Percentiles rank a stretch among this genome's conserved stretches.
Evolutionary conservation across 2,888 invertebrate species (phyloP).

Genomic region (Cinara cedri): DNA sequence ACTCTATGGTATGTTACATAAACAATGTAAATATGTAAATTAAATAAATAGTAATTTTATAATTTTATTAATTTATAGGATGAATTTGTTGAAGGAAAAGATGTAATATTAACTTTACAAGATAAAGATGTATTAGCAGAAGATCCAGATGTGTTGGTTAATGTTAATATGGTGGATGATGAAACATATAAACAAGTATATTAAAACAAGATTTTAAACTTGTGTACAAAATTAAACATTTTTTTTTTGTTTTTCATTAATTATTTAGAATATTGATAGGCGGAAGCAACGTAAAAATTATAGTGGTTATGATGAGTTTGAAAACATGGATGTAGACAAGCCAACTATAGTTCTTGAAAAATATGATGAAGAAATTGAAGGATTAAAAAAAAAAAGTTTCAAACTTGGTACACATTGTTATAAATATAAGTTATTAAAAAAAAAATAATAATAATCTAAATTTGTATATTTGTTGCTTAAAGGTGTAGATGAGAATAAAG

Average conservation of each 20-base stretch:
- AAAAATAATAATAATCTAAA: background rate
- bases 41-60: conserved; percentile 12
- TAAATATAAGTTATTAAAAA: background rate
- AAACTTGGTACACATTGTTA: conserved; percentile 69
- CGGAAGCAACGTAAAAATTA: conserved; percentile 86
- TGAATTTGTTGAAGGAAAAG: conserved; percentile 76
- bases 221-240: background rate
- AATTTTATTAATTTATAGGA: conserved; percentile 62
- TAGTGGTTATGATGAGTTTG: conserved; percentile 83
- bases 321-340: conserved; percentile 73
- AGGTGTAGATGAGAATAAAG: conserved; percentile 56
- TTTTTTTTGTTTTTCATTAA: conserved; percentile 12
- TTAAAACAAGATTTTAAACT: background rate
- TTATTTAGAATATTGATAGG: conserved; percentile 75
- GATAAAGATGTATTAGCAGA: conserved; percentile 90
- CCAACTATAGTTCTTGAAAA: conserved; percentile 78
- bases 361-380: conserved; percentile 93
- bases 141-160: conserved; percentile 85
- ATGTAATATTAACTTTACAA: conserved; percentile 88
- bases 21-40: background rate
- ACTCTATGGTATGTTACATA: conserved; percentile 68
- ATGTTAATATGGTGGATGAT: conserved; percentile 86
- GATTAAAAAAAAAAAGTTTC: conserved; percentile 74
- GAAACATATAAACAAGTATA: conserved; percentile 78
- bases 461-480: conserved; percentile 10